Percentiles rank a stretch among this genome's conserved stretches.
Conservation (phyloP, 2,797 vertebrate species). For the Malacoraja senta region DNA sequence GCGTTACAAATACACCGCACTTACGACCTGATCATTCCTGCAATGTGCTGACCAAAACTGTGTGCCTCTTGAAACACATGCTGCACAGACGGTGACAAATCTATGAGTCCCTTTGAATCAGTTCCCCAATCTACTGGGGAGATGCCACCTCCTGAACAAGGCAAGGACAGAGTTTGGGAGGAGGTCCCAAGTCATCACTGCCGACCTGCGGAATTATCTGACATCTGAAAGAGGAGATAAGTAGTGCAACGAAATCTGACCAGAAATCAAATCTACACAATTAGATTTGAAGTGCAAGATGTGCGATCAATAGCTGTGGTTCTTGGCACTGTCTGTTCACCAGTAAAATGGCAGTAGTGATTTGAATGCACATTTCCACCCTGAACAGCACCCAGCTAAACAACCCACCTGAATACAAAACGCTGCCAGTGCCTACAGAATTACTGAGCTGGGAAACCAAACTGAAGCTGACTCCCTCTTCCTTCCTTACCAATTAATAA, state of each 20-base stretch:
- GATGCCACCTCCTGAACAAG: background rate
- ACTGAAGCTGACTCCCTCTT: background rate
- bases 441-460: background rate
- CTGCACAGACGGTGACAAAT: background rate
- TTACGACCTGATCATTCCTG: no score
- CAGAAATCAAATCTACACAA: constrained; percentile 16
- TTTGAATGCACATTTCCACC: background rate
- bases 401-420: background rate
- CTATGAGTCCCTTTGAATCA: background rate
- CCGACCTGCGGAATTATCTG: background rate
- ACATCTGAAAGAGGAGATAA: background rate
- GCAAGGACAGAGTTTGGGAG: background rate
- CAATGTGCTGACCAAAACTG: no score
- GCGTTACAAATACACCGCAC: no score
- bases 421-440: background rate
- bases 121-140: background rate
- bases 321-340: background rate
- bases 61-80: background rate
- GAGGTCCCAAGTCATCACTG: background rate
- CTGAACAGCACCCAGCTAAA: background rate
- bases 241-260: background rate
- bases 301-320: background rate
- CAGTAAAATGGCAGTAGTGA: background rate
- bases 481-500: background rate
- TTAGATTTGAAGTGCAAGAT: background rate